Evolutionary conservation across 2,797 vertebrate species (phyloP).

Genomic region (Erpetoichthys calabaricus): DNA sequence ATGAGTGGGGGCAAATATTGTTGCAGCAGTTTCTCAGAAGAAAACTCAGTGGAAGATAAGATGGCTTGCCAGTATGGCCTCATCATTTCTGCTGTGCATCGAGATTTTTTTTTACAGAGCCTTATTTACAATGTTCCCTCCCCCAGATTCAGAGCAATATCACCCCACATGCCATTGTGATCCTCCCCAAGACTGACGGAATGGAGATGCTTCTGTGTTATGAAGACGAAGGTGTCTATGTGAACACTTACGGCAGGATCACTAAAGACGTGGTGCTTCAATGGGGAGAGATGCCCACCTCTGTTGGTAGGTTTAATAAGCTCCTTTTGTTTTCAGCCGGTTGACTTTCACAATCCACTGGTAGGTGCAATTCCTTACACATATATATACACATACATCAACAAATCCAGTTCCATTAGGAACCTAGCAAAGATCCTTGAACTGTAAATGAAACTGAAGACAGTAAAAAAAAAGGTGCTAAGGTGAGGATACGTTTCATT

Average conservation of each 20-base stretch:
- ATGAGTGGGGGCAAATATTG: slow-evolving; percentile 37
- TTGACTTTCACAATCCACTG: slow-evolving; percentile 4
- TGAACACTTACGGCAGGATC: slow-evolving; percentile 95
- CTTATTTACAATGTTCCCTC: slow-evolving; percentile 23
- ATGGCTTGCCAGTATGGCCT: slow-evolving; percentile 18
- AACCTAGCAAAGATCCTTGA: too few species aligned
- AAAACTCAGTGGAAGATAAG: slow-evolving; percentile 16
- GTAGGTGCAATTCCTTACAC: not conserved
- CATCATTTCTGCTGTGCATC: slow-evolving; percentile 24
- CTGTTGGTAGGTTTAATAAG: slow-evolving; percentile 76
- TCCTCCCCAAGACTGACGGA: slow-evolving; percentile 94
- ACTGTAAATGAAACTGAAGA: too few species aligned
- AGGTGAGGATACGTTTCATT: too few species aligned
- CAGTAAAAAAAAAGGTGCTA: too few species aligned
- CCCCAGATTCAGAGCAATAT: slow-evolving; percentile 95
- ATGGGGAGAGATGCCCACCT: slow-evolving; percentile 99
- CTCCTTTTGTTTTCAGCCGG: slow-evolving; percentile 24
- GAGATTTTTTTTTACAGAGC: slow-evolving; percentile 22
- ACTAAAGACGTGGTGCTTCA: slow-evolving; percentile 98
- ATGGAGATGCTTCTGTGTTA: slow-evolving; percentile 99
- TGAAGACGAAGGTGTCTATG: slow-evolving; percentile 95
- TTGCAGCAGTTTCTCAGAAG: slow-evolving; percentile 54
- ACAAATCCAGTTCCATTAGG: not conserved
- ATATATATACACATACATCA: not conserved
- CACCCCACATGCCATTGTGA: slow-evolving; percentile 94